Evolutionary conservation across 2,888 invertebrate genomes (phyloP).

Genomic region (Neria commutata): DNA sequence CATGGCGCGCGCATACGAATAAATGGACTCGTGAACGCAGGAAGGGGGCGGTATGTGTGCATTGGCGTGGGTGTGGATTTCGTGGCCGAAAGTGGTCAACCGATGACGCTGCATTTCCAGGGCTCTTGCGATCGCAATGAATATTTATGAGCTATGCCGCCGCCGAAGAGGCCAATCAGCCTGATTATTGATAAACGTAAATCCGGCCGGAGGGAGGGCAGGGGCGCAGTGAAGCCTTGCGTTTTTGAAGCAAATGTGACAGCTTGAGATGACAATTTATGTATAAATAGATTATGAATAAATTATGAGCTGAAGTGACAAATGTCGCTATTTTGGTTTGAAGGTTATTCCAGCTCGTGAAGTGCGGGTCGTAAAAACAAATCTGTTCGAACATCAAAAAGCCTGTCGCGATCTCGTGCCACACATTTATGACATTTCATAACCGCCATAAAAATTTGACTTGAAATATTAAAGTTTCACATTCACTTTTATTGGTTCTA

Average conservation of each 20-base stretch:
- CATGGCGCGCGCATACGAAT: not conserved
- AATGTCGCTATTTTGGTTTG: constrained; percentile 45
- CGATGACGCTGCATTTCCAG: constrained; percentile 31
- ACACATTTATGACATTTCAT: no score
- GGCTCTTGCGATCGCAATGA: constrained; percentile 31
- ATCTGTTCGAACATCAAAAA: no score
- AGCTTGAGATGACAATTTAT: constrained; percentile 44
- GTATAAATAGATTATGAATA: constrained; percentile 47
- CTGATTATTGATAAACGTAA: constrained; percentile 31
- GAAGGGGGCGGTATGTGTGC: not conserved
- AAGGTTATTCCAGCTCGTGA: no score
- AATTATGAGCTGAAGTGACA: constrained; percentile 45
- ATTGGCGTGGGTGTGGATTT: constrained; percentile 26
- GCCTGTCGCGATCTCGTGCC: no score
- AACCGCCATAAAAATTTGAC: no score
- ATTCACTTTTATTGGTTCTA: no score
- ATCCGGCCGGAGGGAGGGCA: constrained; percentile 13
- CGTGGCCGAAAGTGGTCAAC: constrained; percentile 32
- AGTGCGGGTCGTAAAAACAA: no score
- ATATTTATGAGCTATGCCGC: constrained; percentile 27
- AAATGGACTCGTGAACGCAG: not conserved
- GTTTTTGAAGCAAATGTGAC: constrained; percentile 25
- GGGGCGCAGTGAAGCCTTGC: constrained; percentile 13
- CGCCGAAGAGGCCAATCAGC: not conserved
- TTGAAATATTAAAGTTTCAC: no score